phyloP scores from a whole-genome alignment of 2,113 vertebrate genomes.

The Poecile atricapillus region DNA sequence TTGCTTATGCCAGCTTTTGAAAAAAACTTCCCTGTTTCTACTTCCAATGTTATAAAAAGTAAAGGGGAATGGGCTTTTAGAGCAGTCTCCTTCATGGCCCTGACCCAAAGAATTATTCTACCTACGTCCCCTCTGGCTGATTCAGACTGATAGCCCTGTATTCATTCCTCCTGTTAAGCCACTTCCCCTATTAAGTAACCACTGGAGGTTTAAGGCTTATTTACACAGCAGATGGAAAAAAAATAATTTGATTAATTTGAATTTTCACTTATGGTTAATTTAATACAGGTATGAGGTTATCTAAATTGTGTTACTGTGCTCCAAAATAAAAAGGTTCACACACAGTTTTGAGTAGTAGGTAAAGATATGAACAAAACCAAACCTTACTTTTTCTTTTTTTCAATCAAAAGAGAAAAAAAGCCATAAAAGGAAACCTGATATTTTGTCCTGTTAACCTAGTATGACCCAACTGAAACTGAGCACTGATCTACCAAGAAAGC shows the following conservation, averaged over 20 bases:
- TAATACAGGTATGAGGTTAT: background rate
- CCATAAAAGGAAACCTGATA: background rate
- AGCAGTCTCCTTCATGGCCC: background rate
- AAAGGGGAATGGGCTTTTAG: background rate
- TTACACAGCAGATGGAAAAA: background rate
- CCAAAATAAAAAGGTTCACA: background rate
- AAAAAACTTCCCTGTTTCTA: background rate
- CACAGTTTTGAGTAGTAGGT: background rate
- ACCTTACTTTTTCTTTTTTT: background rate
- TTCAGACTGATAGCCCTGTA: background rate
- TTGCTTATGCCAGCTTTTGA: background rate
- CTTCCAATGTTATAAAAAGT: background rate
- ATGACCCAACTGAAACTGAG: background rate
- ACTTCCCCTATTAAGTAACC: background rate
- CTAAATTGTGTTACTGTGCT: background rate
- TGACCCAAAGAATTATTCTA: background rate
- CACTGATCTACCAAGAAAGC: background rate
- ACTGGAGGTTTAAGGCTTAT: background rate
- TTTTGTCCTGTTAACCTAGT: background rate
- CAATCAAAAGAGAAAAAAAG: background rate
- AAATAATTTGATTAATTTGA: background rate
- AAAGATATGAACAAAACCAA: background rate
- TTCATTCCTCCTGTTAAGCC: background rate
- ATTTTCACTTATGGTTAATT: background rate
- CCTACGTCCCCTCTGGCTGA: background rate